phyloP scores from a whole-genome alignment of 2,113 vertebrate genomes.

The Synodontis membranacea region DNA sequence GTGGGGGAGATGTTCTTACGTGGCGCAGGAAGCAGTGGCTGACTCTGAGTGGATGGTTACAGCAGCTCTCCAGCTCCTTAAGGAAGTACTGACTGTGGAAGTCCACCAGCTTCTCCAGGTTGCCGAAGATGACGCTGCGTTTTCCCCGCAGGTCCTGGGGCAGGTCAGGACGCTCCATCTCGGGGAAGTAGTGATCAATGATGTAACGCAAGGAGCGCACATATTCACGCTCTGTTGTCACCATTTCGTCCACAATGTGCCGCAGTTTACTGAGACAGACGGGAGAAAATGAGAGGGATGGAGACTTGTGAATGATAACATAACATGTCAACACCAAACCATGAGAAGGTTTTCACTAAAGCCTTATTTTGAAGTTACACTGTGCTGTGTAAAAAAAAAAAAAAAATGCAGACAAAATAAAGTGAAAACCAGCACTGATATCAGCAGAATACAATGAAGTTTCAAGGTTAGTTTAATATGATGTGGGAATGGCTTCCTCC shows the following conservation, averaged over 20 bases:
- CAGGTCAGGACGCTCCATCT: constrained; percentile 88
- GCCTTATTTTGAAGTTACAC: not conserved
- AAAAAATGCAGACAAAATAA: not conserved
- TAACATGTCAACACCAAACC: not conserved
- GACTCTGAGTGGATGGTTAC: constrained; percentile 85
- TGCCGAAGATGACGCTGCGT: constrained; percentile 88
- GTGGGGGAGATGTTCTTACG: constrained; percentile 68
- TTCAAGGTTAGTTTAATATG: not conserved
- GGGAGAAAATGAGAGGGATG: not conserved
- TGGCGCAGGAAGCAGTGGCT: constrained; percentile 93
- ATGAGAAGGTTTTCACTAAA: not conserved
- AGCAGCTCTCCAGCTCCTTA: constrained; percentile 90
- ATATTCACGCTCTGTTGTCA: constrained; percentile 89
- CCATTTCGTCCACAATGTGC: constrained; percentile 93
- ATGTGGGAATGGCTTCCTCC: not conserved
- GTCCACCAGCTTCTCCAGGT: constrained; percentile 91
- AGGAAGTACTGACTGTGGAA: constrained; percentile 95
- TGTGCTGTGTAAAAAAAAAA: too few relatives aligned
- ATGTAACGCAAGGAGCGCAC: constrained; percentile 88
- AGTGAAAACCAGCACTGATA: not conserved
- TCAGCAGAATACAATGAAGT: not conserved
- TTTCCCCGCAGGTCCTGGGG: constrained; percentile 93
- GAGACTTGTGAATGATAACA: not conserved
- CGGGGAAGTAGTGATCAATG: constrained; percentile 89
- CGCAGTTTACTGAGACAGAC: constrained; percentile 75